These are phyloP conservation scores for Heterochromis multidens DNA, from an alignment of 2,113 vertebrate species.

Conservation along the genomic window DNA sequence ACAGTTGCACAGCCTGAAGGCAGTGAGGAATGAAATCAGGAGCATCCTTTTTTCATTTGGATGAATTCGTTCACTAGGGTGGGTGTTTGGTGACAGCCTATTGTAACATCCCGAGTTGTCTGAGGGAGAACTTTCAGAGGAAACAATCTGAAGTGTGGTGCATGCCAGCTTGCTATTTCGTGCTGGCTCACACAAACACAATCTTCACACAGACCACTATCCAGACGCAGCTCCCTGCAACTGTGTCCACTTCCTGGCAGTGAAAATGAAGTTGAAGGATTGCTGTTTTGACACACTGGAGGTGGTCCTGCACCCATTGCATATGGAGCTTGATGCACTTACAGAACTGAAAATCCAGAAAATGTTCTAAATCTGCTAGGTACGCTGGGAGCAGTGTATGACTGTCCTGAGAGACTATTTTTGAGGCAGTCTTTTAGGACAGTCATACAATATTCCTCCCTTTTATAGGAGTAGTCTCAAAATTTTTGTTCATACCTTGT, in stretches of 20 bases:
- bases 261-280: background rate
- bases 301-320: background rate
- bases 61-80: background rate
- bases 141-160: background rate
- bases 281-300: accelerated
- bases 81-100: too few relatives aligned
- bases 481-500: background rate
- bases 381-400: background rate
- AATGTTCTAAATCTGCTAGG: too few relatives aligned
- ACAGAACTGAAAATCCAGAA: background rate
- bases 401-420: background rate
- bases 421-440: too few relatives aligned
- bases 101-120: background rate
- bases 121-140: background rate
- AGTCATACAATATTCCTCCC: too few relatives aligned
- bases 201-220: background rate
- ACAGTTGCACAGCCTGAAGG: background rate
- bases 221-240: accelerated
- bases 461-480: too few relatives aligned
- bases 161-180: background rate
- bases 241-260: background rate
- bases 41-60: background rate
- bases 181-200: background rate
- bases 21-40: background rate
- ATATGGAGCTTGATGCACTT: background rate